Evolutionary conservation across 2,888 invertebrate genomes (phyloP), one percentile per base, ranked within the genome.

Genomic region (Clunio marinus): DNA sequence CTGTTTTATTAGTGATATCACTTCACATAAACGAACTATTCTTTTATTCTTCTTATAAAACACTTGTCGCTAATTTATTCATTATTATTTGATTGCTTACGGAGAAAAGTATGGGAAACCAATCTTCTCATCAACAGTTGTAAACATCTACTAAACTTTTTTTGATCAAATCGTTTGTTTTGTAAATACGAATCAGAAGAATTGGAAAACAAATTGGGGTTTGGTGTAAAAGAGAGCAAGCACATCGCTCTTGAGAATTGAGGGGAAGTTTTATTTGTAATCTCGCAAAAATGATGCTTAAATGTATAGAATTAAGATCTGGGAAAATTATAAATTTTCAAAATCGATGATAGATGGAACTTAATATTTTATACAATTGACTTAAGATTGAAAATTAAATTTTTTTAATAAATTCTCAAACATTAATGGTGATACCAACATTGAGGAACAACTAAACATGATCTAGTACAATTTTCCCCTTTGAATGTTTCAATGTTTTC

Each of bases 91-190:
- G 57, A 57, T 57, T 25, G 13, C 2, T 20, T 25, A 20, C 8
- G 22, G 59, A 15, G 35, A 28, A 45, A 63, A 41, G 24, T 25
- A 63, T 46, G 15, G 27, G 27, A 63, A 17, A 63, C 46, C 63
- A 63, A 63, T 45, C 63, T 46, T 45, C 63, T 63, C 63, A 10
- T 15, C 28, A 27, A 46, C 45, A 63, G 37, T 63, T 46, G 27
- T 27, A 46, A 45, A 63, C 63, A 27, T 63, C 63, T 63, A 63
- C 63, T 63, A 46, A 63, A 24, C 22, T 45, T 46, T 63, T 46
- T 63, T 37, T 60, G 63, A 45, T 63, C 45, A 63, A 63, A 63
- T 63, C 63, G 63, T 63, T 46, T 63, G n/a, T n/a, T n/a, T n/a
- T n/a, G 63, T 63, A 63, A 63, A 63, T 63, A 63, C 63, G 63